Conservation (phyloP, 2,113 vertebrate species). For the Rhegmatorhina hoffmannsi region DNA sequence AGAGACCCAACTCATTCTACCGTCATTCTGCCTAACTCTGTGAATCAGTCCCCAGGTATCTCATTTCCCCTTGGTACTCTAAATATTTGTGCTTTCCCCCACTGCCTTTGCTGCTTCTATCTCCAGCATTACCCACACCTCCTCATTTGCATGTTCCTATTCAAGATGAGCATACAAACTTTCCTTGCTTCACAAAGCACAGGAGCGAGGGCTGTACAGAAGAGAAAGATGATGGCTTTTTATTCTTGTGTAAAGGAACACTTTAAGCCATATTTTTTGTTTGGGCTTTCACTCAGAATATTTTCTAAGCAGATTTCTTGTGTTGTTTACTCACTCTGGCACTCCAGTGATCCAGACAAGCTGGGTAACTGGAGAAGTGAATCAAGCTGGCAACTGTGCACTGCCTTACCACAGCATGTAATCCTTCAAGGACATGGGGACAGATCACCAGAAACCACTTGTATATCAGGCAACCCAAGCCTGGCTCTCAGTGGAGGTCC, state of each 20-base stretch:
- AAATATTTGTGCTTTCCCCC: background rate
- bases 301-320: background rate
- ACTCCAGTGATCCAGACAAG: background rate
- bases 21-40: background rate
- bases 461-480: background rate
- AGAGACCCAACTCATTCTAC: background rate
- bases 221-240: background rate
- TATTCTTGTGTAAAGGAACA: background rate
- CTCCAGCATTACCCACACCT: background rate
- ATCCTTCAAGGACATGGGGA: background rate
- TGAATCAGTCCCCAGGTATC: background rate
- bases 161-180: background rate
- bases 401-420: background rate
- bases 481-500: background rate
- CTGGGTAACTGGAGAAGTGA: background rate
- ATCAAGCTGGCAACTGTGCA: background rate
- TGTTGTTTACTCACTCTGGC: background rate
- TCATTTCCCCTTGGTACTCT: background rate
- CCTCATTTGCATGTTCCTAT: background rate
- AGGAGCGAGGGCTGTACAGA: background rate
- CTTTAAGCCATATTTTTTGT: background rate
- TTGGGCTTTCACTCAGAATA: background rate
- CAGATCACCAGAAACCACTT: background rate
- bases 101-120: background rate
- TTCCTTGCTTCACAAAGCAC: background rate